phyloP scores from a whole-genome alignment of 2,797 vertebrate genomes.

The Enteromius argenteus region DNA sequence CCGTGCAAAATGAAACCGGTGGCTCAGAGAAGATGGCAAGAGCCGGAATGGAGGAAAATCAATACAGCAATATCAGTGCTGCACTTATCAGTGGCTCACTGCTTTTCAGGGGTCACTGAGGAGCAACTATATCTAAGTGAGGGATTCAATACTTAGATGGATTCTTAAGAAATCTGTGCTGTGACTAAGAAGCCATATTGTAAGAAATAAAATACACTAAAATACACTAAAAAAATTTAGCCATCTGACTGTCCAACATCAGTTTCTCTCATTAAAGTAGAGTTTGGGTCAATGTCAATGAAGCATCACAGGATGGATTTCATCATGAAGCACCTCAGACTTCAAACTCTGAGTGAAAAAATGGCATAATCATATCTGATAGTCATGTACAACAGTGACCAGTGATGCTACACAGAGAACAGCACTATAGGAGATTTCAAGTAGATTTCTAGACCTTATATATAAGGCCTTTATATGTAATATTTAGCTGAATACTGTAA shows the following conservation, averaged over 20 bases:
- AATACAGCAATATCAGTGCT: slow-evolving; percentile 86
- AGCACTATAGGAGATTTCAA: slow-evolving; percentile 15
- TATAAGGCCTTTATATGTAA: no score
- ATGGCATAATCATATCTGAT: slow-evolving; percentile 46
- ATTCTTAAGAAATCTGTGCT: slow-evolving; percentile 66
- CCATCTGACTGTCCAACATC: not conserved
- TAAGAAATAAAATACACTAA: not conserved
- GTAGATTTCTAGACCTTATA: not conserved
- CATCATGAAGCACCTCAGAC: not conserved
- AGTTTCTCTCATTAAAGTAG: not conserved
- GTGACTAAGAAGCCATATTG: not conserved
- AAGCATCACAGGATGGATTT: slow-evolving; percentile 7
- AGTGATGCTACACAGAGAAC: not conserved
- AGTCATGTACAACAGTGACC: slow-evolving; percentile 38
- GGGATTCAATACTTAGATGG: slow-evolving; percentile 80
- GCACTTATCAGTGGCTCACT: slow-evolving; percentile 83
- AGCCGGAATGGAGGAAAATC: slow-evolving; percentile 81
- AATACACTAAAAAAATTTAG: not conserved
- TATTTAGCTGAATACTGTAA: not conserved
- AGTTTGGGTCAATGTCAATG: slow-evolving; percentile 34
- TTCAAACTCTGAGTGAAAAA: slow-evolving; percentile 33
- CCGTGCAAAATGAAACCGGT: slow-evolving; percentile 82
- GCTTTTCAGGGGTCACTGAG: slow-evolving; percentile 80
- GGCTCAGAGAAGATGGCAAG: slow-evolving; percentile 69
- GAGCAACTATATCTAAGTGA: slow-evolving; percentile 80